A percentile compares a stretch with the other conserved stretches of the same genome.
phyloP scores from a whole-genome alignment of 2,888 invertebrate species.

The Sarcophaga carnaria region DNA sequence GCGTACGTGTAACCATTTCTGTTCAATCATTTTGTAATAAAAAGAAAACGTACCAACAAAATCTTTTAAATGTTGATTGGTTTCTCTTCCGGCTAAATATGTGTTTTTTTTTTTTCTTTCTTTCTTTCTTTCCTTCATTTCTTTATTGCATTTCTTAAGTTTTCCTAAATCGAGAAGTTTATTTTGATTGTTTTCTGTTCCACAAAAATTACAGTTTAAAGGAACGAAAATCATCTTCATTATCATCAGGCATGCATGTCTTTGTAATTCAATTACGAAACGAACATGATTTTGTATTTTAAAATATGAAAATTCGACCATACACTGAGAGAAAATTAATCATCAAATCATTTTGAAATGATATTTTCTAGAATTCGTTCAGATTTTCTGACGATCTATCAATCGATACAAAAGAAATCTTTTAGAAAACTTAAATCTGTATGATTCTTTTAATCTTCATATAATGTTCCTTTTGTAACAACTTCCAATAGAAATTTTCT shows the following conservation, averaged over 20 bases:
- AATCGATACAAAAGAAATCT: no score
- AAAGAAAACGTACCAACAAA: background rate
- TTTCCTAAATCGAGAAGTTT: background rate
- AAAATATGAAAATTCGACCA: background rate
- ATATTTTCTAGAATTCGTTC: no score
- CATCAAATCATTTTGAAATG: no score
- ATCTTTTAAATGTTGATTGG: slow-evolving; percentile 14
- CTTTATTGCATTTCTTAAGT: background rate
- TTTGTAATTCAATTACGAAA: slow-evolving; percentile 32
- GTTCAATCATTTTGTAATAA: slow-evolving; percentile 14
- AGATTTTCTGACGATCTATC: no score
- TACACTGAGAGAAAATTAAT: no score
- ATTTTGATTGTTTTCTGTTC: no score
- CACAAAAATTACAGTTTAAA: no score
- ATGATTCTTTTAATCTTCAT: no score
- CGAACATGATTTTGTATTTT: slow-evolving; percentile 30
- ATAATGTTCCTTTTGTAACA: background rate
- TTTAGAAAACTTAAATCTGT: no score
- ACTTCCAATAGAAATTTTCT: background rate
- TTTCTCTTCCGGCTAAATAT: background rate
- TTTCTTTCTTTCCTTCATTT: background rate
- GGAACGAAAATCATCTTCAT: slow-evolving; percentile 1
- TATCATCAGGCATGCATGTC: slow-evolving; percentile 6
- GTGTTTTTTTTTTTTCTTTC: background rate
- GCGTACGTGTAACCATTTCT: background rate